Evolutionary conservation across 1,140 invertebrate species (phyloP).

Genomic region (Vollenhovia emeryi): DNA sequence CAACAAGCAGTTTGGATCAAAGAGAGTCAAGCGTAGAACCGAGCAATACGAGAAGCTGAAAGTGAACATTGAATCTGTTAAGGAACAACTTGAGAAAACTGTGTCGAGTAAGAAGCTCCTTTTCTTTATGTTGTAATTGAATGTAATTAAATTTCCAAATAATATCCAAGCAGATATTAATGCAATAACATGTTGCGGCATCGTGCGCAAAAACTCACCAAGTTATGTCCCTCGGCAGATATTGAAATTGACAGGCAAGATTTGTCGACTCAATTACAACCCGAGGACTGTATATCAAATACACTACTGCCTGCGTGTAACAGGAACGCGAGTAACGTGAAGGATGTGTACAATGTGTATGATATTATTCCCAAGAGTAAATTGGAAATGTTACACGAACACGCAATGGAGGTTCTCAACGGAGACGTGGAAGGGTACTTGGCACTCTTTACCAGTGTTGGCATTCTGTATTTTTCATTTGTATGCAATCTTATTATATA

Average conservation of each 20-base stretch:
- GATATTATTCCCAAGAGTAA: conserved; percentile 82
- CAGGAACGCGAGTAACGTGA: conserved; percentile 79
- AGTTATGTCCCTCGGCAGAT: conserved; percentile 68
- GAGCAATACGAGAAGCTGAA: conserved; percentile 84
- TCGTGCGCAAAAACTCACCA: conserved; percentile 1
- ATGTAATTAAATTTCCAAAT: neutral
- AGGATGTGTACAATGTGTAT: conserved; percentile 84
- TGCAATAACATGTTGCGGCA: neutral
- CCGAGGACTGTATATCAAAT: conserved; percentile 66
- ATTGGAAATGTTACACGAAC: conserved; percentile 79
- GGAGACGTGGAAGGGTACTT: conserved; percentile 70
- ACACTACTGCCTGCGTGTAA: conserved; percentile 82
- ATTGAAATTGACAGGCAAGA: conserved; percentile 76
- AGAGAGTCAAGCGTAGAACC: conserved; percentile 83
- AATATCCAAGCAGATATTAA: neutral
- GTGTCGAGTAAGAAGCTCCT: conserved; percentile 80
- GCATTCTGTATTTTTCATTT: neutral
- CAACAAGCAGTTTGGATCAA: conserved; percentile 86
- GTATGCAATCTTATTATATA: conserved; percentile 8
- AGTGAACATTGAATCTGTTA: conserved; percentile 83
- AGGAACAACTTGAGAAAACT: conserved; percentile 83
- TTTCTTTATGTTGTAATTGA: conserved; percentile 11
- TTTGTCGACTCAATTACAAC: conserved; percentile 55
- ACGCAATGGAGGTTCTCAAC: conserved; percentile 73
- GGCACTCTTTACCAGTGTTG: neutral